Conservation (phyloP, 2,888 invertebrate species). For the Drosophila nr. medialis region DNA sequence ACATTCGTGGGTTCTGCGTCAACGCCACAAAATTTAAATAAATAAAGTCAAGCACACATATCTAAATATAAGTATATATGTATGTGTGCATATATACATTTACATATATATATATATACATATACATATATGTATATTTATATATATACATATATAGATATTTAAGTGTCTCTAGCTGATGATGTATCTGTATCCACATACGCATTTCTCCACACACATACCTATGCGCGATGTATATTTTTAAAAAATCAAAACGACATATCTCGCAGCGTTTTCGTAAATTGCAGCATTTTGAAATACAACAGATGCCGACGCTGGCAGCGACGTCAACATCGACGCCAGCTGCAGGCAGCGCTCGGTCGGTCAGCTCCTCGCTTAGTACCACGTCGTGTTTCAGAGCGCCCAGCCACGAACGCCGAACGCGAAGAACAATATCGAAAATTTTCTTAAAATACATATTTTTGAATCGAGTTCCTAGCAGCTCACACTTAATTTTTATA, state of each 20-base stretch:
- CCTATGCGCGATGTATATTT: slow-evolving; percentile 65
- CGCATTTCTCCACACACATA: slow-evolving; percentile 43
- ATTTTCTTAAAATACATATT: slow-evolving; percentile 18
- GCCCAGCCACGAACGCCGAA: slow-evolving; percentile 65
- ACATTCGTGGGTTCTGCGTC: slow-evolving; percentile 32
- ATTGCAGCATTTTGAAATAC: slow-evolving; percentile 73
- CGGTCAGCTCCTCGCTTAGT: slow-evolving; percentile 65
- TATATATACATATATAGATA: slow-evolving; percentile 13
- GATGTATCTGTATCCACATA: slow-evolving; percentile 17
- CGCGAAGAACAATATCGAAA: slow-evolving; percentile 44
- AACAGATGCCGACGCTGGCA: slow-evolving; percentile 53
- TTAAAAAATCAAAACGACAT: slow-evolving; percentile 78
- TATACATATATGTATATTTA: slow-evolving; percentile 4
- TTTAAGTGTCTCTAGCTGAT: slow-evolving; percentile 29
- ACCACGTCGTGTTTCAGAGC: slow-evolving; percentile 81
- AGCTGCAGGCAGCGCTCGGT: slow-evolving; percentile 52
- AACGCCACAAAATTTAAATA: slow-evolving; percentile 42
- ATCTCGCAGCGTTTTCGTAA: slow-evolving; percentile 45
- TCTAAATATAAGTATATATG: slow-evolving; percentile 24
- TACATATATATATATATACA: slow-evolving; percentile 32
- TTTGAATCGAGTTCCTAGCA: slow-evolving; percentile 18
- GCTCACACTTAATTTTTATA: slow-evolving; percentile 33
- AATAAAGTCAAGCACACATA: slow-evolving; percentile 36
- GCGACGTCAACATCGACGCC: slow-evolving; percentile 33
- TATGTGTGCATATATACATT: slow-evolving; percentile 9